Percentiles rank a stretch among this genome's conserved stretches.
Conservation (phyloP, 2,113 vertebrate genomes). For the Eubucco bourcierii region DNA sequence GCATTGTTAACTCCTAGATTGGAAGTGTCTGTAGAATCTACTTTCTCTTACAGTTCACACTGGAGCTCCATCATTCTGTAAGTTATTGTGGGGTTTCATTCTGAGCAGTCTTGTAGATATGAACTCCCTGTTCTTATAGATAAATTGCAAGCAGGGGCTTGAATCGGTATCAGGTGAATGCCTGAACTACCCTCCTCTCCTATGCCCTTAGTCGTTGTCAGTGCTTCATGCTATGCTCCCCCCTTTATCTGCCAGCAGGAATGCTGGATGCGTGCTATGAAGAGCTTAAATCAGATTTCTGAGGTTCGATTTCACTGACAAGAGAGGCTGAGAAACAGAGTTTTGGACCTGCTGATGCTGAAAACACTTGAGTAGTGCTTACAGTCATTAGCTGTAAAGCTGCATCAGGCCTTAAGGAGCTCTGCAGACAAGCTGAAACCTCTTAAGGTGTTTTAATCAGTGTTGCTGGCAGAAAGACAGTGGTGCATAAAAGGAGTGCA, state of each 20-base stretch:
- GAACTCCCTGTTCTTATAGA: not conserved
- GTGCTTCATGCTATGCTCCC: not conserved
- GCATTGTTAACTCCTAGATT: not conserved
- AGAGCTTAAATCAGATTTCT: not conserved
- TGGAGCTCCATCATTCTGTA: not conserved
- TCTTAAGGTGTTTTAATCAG: not conserved
- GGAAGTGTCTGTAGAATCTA: not conserved
- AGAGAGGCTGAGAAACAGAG: not conserved
- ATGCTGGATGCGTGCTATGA: not conserved
- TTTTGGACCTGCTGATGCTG: not conserved
- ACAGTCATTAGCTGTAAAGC: not conserved
- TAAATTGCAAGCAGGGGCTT: not conserved
- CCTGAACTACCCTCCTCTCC: not conserved
- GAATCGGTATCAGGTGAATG: not conserved
- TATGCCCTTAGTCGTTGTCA: not conserved
- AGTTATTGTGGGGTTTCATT: not conserved
- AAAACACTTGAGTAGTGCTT: not conserved
- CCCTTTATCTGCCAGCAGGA: not conserved
- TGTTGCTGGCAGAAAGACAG: not conserved
- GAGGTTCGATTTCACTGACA: not conserved
- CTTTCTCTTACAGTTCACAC: not conserved
- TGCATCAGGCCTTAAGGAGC: not conserved
- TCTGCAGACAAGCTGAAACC: not conserved
- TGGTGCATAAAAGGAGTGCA: not conserved
- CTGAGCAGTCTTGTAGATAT: not conserved